Base-by-base conservation (phyloP, 2,113 vertebrate genomes). In the Sebastes schlegelii region DNA sequence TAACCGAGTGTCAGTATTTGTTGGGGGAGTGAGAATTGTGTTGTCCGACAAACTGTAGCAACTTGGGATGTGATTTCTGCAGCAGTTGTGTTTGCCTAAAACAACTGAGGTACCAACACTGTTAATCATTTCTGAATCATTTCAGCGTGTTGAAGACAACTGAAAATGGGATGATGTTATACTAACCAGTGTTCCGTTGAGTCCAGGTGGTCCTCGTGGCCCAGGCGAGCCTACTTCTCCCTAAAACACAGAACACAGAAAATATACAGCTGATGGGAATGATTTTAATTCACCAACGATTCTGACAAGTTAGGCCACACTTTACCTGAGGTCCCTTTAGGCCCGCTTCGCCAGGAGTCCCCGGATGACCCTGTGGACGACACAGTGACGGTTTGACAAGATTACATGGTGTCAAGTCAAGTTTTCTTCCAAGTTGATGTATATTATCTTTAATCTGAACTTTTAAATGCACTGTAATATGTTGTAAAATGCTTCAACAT, bases 221-320 rank as follows among this genome's bases (percentile, higher is more conserved):
- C 92, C 92, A 52, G 84, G 86, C 26, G 73, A 61, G 2, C 92
- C 92, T 8, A 1, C 34, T 43, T 86, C 85, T 34, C 92, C 91
- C 92, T 93, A 23, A 72, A 80, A 80, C 4, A 74, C 48, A 34
- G n/a, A 79, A 17, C 5, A 71, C 2, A 43, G 0, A 14, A 42
- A 62, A 34, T 4, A 54, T 68, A 12, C 14, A 34, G 7, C 10
- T 1, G n/a, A 58, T 26, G 1, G 9, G 8, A 26, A 46, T 51
- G 46, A 55, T 1, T 57, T 79, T 0, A 58, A 17, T 12, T 5
- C 5, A 54, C 2, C 5, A 62, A 52, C 2, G 21, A 16, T 46
- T 54, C 16, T 49, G 19, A 66, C 6, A 1, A 34, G 23, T 65
- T 17, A 34, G 34, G 9, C 78, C 7, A 71, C 34, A 57, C 34